Base-by-base conservation (phyloP, 2,113 vertebrate species). In the Barbus barbus region DNA sequence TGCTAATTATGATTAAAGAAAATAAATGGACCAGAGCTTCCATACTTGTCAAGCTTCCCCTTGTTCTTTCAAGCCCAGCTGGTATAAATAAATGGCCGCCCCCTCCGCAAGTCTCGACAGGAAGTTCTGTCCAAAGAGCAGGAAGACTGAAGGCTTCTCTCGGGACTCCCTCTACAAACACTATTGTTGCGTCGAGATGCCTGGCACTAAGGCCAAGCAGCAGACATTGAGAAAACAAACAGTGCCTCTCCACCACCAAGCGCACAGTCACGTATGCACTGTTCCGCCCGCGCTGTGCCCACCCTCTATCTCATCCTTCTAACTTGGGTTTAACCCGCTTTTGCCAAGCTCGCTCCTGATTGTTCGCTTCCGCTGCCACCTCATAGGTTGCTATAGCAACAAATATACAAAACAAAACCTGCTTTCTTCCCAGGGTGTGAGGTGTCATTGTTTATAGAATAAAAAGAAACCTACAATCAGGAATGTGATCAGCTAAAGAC, bases 141-240 rank as follows among this genome's bases (percentile, higher is more conserved):
- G 94, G 93, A 95, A 94, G 93, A 89, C 88, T 72, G 90, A 91
- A 91, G 92, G 92, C 90, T 94, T 92, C 94, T 94, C 93, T 90
- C 83, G 92, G 93, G 93, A 94, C 91, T 81, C 82, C 86, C 85
- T 91, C 90, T 93, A 90, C 90, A 94, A 95, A 95, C 94, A 93
- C 93, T 92, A 95, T 95, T 95, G 94, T 95, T 95, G 91, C 82
- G 73, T 89, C 48, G 77, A 89, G 86, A 84, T 91, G 92, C 92
- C 90, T 93, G 93, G 94, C 92, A 94, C 91, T 90, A 83, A 88
- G 86, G 83, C 87, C 89, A 46, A 89, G 83, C 91, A 87, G 31
- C 93, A 92, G 91, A 93, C 92, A 82, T 86, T 89, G 93, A 87
- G 85, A 93, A 93, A 94, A 94, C 92, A 94, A 93, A 93, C 93